A percentile compares a stretch with the other conserved stretches of the same genome.
Evolutionary conservation across 2,888 invertebrate species (phyloP).

Genomic region (Aelia acuminata): DNA sequence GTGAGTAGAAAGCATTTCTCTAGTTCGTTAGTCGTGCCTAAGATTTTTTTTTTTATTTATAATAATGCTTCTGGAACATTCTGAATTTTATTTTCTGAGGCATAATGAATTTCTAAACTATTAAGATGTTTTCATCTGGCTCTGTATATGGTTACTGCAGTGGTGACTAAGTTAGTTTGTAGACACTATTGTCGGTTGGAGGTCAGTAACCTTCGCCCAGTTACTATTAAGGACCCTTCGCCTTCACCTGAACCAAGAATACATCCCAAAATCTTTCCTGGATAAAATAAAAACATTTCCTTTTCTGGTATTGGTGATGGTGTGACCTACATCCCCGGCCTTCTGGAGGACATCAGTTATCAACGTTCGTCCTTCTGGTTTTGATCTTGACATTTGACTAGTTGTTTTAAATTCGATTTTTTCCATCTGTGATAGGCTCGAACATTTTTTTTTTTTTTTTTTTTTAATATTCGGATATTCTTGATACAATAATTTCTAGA

Average conservation of each 20-base stretch:
- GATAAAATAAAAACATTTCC: conserved; percentile 25
- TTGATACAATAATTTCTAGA: neutral
- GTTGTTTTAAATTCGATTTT: neutral
- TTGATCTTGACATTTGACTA: conserved; percentile 32
- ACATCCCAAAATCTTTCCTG: conserved; percentile 38
- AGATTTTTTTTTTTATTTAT: too few species aligned
- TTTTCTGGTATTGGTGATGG: conserved; percentile 16
- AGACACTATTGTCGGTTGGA: neutral
- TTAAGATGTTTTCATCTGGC: too few species aligned
- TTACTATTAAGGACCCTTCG: neutral
- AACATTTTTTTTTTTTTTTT: neutral
- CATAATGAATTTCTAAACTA: too few species aligned
- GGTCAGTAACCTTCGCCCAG: conserved; percentile 1
- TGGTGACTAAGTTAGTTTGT: neutral
- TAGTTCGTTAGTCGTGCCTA: too few species aligned
- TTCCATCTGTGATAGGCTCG: neutral
- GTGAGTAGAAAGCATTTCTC: too few species aligned
- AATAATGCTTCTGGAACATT: too few species aligned
- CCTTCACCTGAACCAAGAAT: neutral
- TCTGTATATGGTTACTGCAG: neutral
- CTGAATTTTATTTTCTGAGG: too few species aligned
- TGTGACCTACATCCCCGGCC: conserved; percentile 22
- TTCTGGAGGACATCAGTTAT: conserved; percentile 4
- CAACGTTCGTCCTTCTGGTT: neutral
- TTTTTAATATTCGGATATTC: neutral